Conservation (phyloP, 1,140 invertebrate species). For the Rhopalosiphum maidis region DNA sequence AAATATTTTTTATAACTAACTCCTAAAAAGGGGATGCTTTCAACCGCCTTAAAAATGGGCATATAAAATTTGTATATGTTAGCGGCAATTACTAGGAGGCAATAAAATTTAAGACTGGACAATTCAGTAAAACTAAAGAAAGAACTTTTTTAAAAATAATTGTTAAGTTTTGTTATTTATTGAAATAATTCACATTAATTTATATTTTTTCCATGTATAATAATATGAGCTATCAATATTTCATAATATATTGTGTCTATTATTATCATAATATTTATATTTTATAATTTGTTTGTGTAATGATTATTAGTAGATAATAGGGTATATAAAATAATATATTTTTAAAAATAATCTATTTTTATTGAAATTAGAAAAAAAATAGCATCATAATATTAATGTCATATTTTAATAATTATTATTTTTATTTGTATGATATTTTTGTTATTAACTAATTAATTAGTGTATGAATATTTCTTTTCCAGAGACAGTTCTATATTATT, state of each 20-base stretch:
- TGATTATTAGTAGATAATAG: not conserved
- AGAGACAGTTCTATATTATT: not conserved
- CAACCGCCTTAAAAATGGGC: not conserved
- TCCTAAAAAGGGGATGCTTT: not conserved
- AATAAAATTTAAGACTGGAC: not conserved
- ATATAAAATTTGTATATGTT: not conserved
- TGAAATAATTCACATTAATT: not conserved
- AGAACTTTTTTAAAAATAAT: not conserved
- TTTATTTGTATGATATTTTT: not conserved
- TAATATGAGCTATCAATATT: not conserved
- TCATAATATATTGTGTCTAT: not conserved
- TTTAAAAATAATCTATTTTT: not conserved
- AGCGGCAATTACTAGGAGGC: not conserved
- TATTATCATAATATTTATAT: constrained; percentile 1
- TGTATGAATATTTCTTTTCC: not conserved
- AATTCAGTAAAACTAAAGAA: not conserved
- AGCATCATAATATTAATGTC: not conserved
- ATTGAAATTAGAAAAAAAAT: too few relatives aligned
- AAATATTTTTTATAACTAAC: not conserved
- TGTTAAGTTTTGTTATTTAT: constrained; percentile 7
- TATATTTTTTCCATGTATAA: not conserved
- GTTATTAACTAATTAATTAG: not conserved
- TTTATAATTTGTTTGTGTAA: not conserved
- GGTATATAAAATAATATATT: not conserved
- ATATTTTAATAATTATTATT: not conserved